Evolutionary conservation across 2,797 vertebrate genomes (phyloP).

Genomic region (Myotis findleyi): DNA sequence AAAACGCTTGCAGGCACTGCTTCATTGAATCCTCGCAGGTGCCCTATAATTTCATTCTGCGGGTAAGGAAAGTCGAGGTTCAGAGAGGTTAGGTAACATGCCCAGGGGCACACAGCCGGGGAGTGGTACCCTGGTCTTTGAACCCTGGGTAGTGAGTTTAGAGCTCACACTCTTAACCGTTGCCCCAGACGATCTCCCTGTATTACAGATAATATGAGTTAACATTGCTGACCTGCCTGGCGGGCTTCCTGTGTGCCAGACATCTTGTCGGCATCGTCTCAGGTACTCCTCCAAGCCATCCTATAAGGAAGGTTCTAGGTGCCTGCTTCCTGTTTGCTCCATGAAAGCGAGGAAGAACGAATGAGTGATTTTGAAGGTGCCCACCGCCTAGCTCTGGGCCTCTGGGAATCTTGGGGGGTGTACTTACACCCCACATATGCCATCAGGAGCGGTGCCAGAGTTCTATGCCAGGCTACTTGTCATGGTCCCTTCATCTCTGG

Average conservation of each 20-base stretch:
- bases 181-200: not conserved
- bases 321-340: not conserved
- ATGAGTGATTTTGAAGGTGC: not conserved
- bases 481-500: not conserved
- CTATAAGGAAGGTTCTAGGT: not conserved
- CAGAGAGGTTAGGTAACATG: not conserved
- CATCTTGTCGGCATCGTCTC: not conserved
- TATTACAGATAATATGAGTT: not conserved
- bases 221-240: accelerated
- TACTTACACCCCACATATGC: accelerated
- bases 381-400: not conserved
- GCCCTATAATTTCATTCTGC: not conserved
- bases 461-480: not conserved
- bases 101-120: not conserved
- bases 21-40: not conserved
- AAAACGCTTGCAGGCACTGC: too few species aligned
- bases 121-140: not conserved
- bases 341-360: not conserved
- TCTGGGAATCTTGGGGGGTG: not conserved
- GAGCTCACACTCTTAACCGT: not conserved
- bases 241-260: not conserved
- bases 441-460: too few species aligned
- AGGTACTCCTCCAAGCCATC: not conserved
- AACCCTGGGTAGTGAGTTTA: not conserved
- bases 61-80: not conserved